phyloP scores from a whole-genome alignment of 2,113 vertebrate genomes.

The Ophiodon elongatus region DNA sequence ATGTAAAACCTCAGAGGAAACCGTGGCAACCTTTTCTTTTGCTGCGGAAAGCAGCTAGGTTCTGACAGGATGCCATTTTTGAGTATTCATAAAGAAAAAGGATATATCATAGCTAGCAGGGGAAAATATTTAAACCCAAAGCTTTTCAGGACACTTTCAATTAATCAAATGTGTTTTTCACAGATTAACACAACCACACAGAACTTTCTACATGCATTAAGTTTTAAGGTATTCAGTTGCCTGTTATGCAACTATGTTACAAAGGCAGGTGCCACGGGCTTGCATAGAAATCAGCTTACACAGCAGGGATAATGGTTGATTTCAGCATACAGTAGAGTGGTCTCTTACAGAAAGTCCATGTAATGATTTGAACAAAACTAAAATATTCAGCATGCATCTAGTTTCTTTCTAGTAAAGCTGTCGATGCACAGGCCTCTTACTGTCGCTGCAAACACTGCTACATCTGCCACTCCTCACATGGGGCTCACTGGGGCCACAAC shows the following conservation, averaged over 20 bases:
- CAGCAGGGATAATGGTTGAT: slow-evolving; percentile 17
- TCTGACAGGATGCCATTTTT: slow-evolving; percentile 23
- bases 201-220: neutral
- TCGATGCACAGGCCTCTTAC: neutral
- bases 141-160: neutral
- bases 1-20: slow-evolving; percentile 48
- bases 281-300: slow-evolving; percentile 52
- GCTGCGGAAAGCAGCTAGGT: slow-evolving; percentile 8
- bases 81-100: neutral
- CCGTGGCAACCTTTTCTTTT: neutral
- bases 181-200: neutral
- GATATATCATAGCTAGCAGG: neutral
- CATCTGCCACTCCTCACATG: neutral
- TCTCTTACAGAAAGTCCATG: slow-evolving; percentile 5
- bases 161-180: neutral
- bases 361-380: neutral
- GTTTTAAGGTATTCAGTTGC: slow-evolving; percentile 2
- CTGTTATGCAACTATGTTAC: slow-evolving; percentile 31
- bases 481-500: slow-evolving; percentile 12
- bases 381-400: neutral
- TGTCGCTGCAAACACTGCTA: neutral
- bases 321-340: slow-evolving; percentile 13
- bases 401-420: neutral
- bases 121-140: neutral
- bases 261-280: slow-evolving; percentile 17